Base-by-base conservation (phyloP, 2,113 vertebrate genomes). In the Puntigrus tetrazona region DNA sequence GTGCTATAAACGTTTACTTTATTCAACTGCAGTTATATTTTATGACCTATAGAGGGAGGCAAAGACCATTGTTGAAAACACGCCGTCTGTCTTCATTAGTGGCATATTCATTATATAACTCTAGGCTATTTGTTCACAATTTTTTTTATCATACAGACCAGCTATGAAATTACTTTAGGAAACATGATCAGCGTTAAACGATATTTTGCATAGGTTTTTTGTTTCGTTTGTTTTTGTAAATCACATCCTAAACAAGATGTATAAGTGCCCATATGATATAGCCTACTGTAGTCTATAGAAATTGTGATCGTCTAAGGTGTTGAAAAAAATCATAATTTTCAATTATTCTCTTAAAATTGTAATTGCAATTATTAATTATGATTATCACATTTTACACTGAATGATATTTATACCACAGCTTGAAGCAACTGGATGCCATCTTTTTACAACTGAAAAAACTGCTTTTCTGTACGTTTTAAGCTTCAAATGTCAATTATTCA, bases 1-100 rank as follows among this genome's bases (percentile, higher is more conserved):
- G 4, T 63, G 3, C 7, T 4, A 22, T 22, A 41, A 25, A 34
- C 38, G 0, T 65, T 4, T 5, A 14, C 3, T 67, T 77, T 1
- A 81, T 25, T 78, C 7, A 63, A 61, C 22, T 59, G 61, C 38
- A 59, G 3, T 72, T 27, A 18, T 36, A 61, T 1, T 10, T 16
- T 50, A 11, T 16, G 13, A 61, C 7, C 77, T 70, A n/a, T n/a
- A 77, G 82, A 84, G 45, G 78, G 80, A 47, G 81, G 31, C 81
- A 65, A n/a, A 74, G 31, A 52, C 36, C 47, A 84, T 43, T 5
- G 34, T n/a, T 63, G n/a, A n/a, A 9, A 63, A 9, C n/a, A 16
- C 4, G 18, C 7, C n/a, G n/a, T 41, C 1, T 3, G 16, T 34
- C 1, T 27, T 57, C 14, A 47, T 47, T 36, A 36, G 5, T 2